These are phyloP conservation scores for Trichosurus vulpecula DNA, from an alignment of 2,797 vertebrate species.

Conservation along the genomic window DNA sequence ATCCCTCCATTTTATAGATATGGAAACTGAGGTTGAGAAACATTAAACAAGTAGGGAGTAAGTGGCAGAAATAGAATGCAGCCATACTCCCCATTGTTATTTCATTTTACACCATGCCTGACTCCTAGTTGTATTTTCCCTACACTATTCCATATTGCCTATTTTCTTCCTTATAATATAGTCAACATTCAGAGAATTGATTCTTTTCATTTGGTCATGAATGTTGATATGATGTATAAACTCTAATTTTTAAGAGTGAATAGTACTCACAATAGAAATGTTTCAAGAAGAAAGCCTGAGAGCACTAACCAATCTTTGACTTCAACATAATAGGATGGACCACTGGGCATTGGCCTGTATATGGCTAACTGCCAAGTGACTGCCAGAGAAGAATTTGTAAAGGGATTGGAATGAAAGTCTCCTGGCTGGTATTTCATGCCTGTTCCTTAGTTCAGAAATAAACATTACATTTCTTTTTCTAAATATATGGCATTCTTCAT, in stretches of 20 bases:
- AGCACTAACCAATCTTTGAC: constrained; percentile 35
- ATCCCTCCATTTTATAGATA: background rate
- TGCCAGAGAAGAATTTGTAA: constrained; percentile 56
- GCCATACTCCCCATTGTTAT: background rate
- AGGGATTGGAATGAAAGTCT: constrained; percentile 33
- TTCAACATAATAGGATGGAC: constrained; percentile 60
- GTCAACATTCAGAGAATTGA: constrained; percentile 14
- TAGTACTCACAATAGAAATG: background rate
- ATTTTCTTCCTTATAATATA: background rate
- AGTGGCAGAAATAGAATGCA: background rate
- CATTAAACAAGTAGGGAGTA: background rate
- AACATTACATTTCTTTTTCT: constrained; percentile 62
- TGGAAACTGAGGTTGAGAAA: background rate
- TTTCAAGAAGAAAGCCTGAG: background rate
- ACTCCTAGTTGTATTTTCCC: background rate
- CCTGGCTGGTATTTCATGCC: constrained; percentile 61
- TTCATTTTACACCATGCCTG: background rate
- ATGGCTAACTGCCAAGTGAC: constrained; percentile 54
- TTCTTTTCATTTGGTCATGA: constrained; percentile 25
- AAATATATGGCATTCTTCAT: background rate
- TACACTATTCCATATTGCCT: background rate
- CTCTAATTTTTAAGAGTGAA: constrained; percentile 6
- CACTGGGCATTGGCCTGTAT: constrained; percentile 20
- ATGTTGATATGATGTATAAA: background rate
- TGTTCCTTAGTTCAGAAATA: constrained; percentile 59